A percentile compares a stretch with the other conserved stretches of the same genome.
Evolutionary conservation across 2,888 invertebrate species (phyloP).

Genomic region (Melikaiella ostensackeni): DNA sequence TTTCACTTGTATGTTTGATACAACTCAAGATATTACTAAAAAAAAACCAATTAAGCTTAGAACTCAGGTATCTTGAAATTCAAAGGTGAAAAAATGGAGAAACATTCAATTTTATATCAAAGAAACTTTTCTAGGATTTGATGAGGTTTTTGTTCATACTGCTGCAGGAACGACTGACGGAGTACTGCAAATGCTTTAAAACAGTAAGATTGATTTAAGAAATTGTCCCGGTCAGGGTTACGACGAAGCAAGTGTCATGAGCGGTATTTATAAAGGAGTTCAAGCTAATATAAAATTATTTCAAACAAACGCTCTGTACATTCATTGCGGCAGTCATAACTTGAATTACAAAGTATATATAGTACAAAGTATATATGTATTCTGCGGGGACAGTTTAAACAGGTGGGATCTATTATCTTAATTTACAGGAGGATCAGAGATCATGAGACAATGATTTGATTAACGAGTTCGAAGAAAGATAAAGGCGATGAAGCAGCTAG

Average conservation of each 20-base stretch:
- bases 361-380: no score
- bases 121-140: no score
- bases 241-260: constrained; percentile 67
- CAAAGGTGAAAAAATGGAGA: constrained; percentile 40
- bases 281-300: constrained; percentile 60
- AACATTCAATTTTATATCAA: constrained; percentile 45
- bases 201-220: constrained; percentile 55
- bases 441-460: no score
- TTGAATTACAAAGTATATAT: no score
- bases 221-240: constrained; percentile 59
- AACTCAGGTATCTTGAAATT: not conserved
- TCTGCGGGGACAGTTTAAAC: constrained; percentile 61
- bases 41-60: constrained; percentile 2
- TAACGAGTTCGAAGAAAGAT: constrained; percentile 62
- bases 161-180: no score
- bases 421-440: constrained; percentile 57
- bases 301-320: constrained; percentile 58
- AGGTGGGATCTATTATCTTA: constrained; percentile 61
- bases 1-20: not conserved
- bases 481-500: no score
- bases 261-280: constrained; percentile 59
- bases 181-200: no score
- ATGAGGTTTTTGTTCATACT: no score
- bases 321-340: constrained; percentile 57
- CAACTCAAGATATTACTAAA: constrained; percentile 10